These are phyloP conservation scores for Ophioninae sp. DNA, from an alignment of 2,888 invertebrate species.

Conservation along the genomic window DNA sequence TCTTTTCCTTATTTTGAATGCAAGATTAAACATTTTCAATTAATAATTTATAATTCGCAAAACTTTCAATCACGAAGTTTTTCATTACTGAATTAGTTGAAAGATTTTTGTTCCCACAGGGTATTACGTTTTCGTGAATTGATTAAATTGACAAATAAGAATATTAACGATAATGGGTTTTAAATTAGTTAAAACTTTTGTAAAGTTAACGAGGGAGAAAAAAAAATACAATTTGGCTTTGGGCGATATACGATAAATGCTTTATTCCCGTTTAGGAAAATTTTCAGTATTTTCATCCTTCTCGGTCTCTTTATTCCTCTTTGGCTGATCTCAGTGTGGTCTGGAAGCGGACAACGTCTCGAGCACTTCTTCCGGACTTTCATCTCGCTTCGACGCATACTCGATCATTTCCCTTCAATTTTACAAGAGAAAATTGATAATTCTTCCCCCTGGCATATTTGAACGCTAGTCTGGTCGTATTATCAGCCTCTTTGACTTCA, in stretches of 20 bases:
- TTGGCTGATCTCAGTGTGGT: constrained; percentile 26
- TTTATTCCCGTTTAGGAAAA: constrained; percentile 62
- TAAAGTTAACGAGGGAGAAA: constrained; percentile 3
- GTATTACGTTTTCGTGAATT: not conserved
- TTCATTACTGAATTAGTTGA: not conserved
- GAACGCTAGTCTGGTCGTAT: constrained; percentile 18
- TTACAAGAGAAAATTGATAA: constrained; percentile 67
- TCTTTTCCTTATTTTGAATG: too few species aligned
- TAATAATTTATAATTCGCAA: not conserved
- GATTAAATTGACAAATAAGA: not conserved
- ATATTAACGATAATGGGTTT: constrained; percentile 36
- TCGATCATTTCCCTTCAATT: constrained; percentile 66
- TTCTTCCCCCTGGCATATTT: constrained; percentile 59
- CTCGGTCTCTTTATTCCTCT: constrained; percentile 7
- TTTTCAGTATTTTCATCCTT: constrained; percentile 25
- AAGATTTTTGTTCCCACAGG: not conserved
- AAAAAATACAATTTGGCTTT: constrained; percentile 37
- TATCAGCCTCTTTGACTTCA: constrained; percentile 22
- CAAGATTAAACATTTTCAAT: too few species aligned
- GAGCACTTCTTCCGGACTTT: constrained; percentile 3
- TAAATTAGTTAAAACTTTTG: constrained; percentile 1
- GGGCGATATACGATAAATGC: constrained; percentile 59
- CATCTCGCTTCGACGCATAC: constrained; percentile 59
- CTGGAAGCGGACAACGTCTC: constrained; percentile 22
- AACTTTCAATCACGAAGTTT: not conserved